Evolutionary conservation across 1,140 invertebrate species (phyloP), one percentile per base, ranked within the genome.

Genomic region (Trichoplusia ni): DNA sequence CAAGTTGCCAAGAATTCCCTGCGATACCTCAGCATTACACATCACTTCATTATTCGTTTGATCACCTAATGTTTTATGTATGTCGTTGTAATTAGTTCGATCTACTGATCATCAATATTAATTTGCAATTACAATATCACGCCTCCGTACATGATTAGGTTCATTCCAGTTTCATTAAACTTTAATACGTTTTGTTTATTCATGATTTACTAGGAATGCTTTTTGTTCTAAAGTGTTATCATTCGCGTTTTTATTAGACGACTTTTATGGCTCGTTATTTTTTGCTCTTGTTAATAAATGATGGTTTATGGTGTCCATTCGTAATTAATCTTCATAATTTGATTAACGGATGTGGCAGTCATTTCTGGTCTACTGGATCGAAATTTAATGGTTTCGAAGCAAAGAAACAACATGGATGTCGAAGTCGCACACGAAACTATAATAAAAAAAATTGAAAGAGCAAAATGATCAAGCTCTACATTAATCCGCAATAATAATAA

Each of bases 41-140:
- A 42, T 47, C 44, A 61, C 42, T 47, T 18, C 13, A 49, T 23
- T 13, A 47, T 35, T 47, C 46, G 25, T 61, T 61, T 56, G 58
- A 64, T 60, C 51, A 47, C n/a, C 38, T 69, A 42, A 67, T 64
- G 69, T 67, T 67, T 64, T 64, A 67, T 67, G 61, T 61, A 65
- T 59, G 47, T 8, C 25, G 5, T 19, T 11, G 47, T 71, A 62
- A 62, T 63, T 59, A 68, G 31, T 54, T 58, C 49, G 54, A 71
- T 71, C 38, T 27, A 23, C 38, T 25, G 13, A 53, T 67, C 53
- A 73, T 73, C 71, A 73, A 73, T 73, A 73, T 73, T 73, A 73
- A 73, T 69, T 61, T 58, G 63, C 60, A 64, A 73, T 73, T 69
- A 69, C 71, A 67, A 73, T 69, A 64, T 54, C 47, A 40, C 29